Conservation (phyloP, 2,888 invertebrate species). For the Tiliacea citrago region DNA sequence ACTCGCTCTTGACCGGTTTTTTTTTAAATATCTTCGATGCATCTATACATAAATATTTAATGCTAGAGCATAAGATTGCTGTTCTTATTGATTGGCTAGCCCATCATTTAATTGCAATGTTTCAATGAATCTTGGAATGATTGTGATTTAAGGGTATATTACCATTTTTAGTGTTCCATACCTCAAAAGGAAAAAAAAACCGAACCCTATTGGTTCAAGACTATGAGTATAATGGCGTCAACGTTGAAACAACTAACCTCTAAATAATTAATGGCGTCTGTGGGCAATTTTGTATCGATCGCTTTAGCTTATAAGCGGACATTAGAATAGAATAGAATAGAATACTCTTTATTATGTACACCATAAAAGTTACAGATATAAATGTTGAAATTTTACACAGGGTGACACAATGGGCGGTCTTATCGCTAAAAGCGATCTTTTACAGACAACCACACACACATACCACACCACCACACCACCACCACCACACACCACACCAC, state of each 20-base stretch:
- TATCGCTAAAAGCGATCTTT: too few relatives aligned
- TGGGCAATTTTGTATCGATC: conserved; percentile 10
- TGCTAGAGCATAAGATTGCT: not conserved
- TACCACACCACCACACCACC: too few relatives aligned
- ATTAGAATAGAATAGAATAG: too few relatives aligned
- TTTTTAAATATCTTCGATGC: not conserved
- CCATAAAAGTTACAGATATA: too few relatives aligned
- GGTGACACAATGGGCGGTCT: too few relatives aligned
- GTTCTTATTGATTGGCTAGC: not conserved
- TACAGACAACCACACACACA: too few relatives aligned
- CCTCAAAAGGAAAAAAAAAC: not conserved
- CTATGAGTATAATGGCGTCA: not conserved
- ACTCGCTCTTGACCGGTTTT: too few relatives aligned
- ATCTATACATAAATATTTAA: not conserved
- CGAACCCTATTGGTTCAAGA: not conserved
- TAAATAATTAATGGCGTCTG: conserved; percentile 5
- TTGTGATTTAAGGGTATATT: not conserved
- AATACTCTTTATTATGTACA: too few relatives aligned
- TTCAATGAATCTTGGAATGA: not conserved
- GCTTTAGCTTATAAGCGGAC: not conserved
- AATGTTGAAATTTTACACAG: too few relatives aligned
- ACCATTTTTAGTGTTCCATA: not conserved
- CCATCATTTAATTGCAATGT: not conserved
- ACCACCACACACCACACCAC: too few relatives aligned
- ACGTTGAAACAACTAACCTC: too few relatives aligned